Percentiles rank a stretch among this genome's conserved stretches.
These are phyloP conservation scores for Amphilophus citrinellus DNA, from an alignment of 2,113 vertebrate species.

Conservation along the genomic window DNA sequence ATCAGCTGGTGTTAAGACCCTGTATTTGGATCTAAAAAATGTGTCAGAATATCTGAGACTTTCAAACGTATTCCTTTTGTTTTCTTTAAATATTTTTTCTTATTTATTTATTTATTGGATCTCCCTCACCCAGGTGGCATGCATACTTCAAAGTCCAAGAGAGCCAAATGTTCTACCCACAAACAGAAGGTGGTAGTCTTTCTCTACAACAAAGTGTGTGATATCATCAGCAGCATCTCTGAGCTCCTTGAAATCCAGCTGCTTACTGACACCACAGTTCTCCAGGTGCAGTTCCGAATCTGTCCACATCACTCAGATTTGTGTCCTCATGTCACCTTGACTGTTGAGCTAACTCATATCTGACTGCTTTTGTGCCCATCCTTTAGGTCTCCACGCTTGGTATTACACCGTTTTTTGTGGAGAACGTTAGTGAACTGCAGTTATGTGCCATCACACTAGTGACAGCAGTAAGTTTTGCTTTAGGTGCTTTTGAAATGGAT, in stretches of 20 bases:
- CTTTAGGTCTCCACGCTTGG: conserved; percentile 94
- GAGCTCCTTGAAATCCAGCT: conserved; percentile 97
- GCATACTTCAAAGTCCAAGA: conserved; percentile 94
- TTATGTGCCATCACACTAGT: conserved; percentile 96
- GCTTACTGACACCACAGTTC: conserved; percentile 97
- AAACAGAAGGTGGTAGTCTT: conserved; percentile 96
- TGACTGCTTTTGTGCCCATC: not conserved
- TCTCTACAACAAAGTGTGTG: conserved; percentile 97
- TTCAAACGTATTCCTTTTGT: not conserved
- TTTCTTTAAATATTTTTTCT: not conserved
- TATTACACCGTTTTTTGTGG: conserved; percentile 99
- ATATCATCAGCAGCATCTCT: conserved; percentile 92
- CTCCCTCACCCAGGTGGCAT: conserved; percentile 82
- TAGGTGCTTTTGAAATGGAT: not conserved
- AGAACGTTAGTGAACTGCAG: conserved; percentile 97
- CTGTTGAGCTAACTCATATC: not conserved
- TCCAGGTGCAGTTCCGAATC: conserved; percentile 85
- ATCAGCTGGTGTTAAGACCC: not conserved
- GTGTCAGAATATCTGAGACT: not conserved
- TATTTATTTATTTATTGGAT: not conserved
- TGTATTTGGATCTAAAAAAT: not conserved
- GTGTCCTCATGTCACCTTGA: not conserved
- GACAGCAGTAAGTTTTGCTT: conserved; percentile 88
- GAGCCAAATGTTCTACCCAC: conserved; percentile 91
- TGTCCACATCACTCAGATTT: not conserved